Evolutionary conservation across 2,888 invertebrate species (phyloP).

Genomic region (Hyalella azteca): DNA sequence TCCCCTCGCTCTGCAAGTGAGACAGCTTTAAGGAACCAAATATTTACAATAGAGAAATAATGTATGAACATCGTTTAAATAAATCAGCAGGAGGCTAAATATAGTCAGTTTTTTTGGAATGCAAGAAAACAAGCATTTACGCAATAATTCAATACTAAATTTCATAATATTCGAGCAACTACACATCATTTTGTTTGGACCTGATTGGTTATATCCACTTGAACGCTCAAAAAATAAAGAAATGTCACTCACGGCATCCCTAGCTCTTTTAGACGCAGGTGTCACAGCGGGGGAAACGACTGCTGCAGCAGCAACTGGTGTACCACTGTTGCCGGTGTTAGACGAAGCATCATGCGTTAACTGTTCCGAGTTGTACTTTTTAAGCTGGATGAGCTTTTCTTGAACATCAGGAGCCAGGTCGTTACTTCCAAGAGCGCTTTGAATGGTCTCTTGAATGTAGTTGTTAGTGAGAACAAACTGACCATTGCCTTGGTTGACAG

Average conservation of each 20-base stretch:
- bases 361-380: conserved; percentile 65
- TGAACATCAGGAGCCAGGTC: conserved; percentile 91
- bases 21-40: too few relatives aligned
- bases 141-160: too few relatives aligned
- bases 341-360: conserved; percentile 38
- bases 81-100: too few relatives aligned
- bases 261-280: conserved; percentile 58
- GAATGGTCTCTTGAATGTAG: conserved; percentile 70
- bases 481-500: background rate
- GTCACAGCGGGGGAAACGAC: conserved; percentile 42
- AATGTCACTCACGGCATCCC: conserved; percentile 61
- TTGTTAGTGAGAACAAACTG: conserved; percentile 38
- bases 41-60: too few relatives aligned
- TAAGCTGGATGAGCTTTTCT: conserved; percentile 85
- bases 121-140: too few relatives aligned
- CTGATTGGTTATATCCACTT: too few relatives aligned
- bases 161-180: too few relatives aligned
- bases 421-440: conserved; percentile 86
- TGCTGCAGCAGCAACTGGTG: conserved; percentile 38
- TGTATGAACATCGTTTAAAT: too few relatives aligned
- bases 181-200: too few relatives aligned
- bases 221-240: too few relatives aligned
- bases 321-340: background rate
- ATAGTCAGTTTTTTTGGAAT: too few relatives aligned
- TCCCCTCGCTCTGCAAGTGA: conserved; percentile 1